phyloP scores from a whole-genome alignment of 1,140 invertebrate genomes.

The Brachionus sp. region DNA sequence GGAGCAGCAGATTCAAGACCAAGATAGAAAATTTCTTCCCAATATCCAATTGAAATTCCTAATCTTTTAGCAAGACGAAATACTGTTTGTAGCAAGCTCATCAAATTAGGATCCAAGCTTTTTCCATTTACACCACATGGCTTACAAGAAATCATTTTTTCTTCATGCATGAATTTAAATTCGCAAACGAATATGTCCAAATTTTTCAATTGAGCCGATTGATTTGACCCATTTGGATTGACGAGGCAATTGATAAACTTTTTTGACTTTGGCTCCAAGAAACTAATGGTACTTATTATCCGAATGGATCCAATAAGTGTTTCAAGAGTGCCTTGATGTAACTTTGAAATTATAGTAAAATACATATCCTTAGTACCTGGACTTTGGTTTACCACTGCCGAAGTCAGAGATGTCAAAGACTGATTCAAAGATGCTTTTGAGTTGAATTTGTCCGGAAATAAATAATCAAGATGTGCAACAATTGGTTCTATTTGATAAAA shows the following conservation, averaged over 20 bases:
- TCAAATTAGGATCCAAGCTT: neutral
- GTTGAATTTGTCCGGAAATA: conserved; percentile 7
- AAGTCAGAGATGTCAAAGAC: neutral
- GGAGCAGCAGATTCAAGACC: neutral
- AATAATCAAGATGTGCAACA: neutral
- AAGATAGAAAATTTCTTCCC: conserved; percentile 43
- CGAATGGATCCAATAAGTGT: conserved; percentile 8
- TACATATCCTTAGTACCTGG: neutral
- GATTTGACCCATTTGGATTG: neutral
- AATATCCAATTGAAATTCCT: conserved; percentile 34
- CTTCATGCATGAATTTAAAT: conserved; percentile 31
- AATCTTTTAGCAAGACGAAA: neutral
- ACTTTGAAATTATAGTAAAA: conserved; percentile 34
- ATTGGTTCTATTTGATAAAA: conserved; percentile 49
- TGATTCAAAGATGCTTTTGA: neutral
- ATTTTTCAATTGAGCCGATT: neutral
- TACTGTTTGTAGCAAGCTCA: neutral
- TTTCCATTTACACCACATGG: conserved; percentile 14
- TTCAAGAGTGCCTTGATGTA: conserved; percentile 33
- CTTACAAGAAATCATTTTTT: conserved; percentile 42
- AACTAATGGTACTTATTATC: neutral
- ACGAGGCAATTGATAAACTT: neutral
- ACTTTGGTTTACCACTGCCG: neutral
- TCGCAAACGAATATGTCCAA: conserved; percentile 33
- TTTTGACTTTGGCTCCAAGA: neutral